Base-by-base conservation (phyloP, 1,140 invertebrate genomes). In the Lordiphosa stackelbergi region DNA sequence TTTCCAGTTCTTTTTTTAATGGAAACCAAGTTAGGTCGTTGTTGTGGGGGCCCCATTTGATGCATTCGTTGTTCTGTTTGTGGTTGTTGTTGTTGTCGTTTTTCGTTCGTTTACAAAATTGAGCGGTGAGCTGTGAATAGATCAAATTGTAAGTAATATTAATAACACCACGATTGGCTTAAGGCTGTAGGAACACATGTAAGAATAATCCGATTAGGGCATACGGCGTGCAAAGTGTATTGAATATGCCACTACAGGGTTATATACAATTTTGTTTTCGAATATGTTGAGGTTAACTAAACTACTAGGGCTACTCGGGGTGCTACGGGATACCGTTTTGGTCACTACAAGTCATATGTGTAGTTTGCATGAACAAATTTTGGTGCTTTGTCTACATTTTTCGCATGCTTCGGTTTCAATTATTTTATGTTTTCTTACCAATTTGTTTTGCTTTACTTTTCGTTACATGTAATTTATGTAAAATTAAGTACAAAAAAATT, bases 401-500 rank as follows among this genome's bases (percentile, higher is more conserved):
- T 48, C 43, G 59, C 77, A 83, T 75, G 77, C 59, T 77, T 41
- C 34, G 43, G 49, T 40, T 16, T 57, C 24, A 46, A 12, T 49
- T 47, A 61, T 28, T 16, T 34, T 41, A 43, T 13, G 51, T 60
- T 46, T 71, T 83, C 77, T 83, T 83, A 83, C 77, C 77, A 83
- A 83, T 83, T 74, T 74, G 65, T 54, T 71, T 45, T 52, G 42
- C 48, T 70, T 79, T 73, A 68, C 52, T 69, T 63, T 52, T 81
- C 77, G 75, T 83, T 81, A 83, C 64, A 72, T 83, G 75, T 81
- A 83, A 81, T 81, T 83, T 83, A 83, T 83, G 75, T 81, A 77
- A 72, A 19, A 83, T 83, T 77, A 65, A 83, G 59, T 79, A 79
- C 75, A 79, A 75, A 71, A 19, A 75, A 75, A 79, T 79, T 81